A percentile compares a stretch with the other conserved stretches of the same genome.
Evolutionary conservation across 2,797 vertebrate genomes (phyloP).

Genomic region (Phrynocephalus forsythii): DNA sequence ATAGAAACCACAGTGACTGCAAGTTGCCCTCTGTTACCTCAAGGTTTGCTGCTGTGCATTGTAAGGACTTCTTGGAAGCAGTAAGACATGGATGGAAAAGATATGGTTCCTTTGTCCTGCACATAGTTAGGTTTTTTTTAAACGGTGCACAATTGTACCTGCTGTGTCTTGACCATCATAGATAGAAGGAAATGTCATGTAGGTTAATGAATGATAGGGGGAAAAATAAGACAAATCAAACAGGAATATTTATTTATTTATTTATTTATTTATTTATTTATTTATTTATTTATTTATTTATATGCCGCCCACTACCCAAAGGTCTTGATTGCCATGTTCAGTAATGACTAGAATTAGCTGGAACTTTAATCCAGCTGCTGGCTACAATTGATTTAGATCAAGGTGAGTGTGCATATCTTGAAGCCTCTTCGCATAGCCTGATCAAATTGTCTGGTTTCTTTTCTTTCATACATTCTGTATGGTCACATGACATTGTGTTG

Average conservation of each 20-base stretch:
- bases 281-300: no score
- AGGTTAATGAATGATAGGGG: background rate
- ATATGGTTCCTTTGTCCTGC: background rate
- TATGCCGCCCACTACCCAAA: no score
- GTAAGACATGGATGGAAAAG: background rate
- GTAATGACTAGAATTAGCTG: background rate
- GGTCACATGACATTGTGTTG: background rate
- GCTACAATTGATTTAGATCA: background rate
- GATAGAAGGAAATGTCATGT: background rate
- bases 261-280: no score
- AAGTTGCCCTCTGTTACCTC: constrained; percentile 1
- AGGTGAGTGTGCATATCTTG: background rate
- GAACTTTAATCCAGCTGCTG: background rate
- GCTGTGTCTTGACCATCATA: background rate
- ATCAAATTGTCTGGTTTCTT: background rate
- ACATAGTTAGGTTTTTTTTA: background rate
- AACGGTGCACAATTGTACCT: background rate
- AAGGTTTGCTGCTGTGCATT: background rate
- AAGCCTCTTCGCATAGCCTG: background rate
- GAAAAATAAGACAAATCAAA: background rate
- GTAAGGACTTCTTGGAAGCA: background rate
- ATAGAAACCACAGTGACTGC: background rate
- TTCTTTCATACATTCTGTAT: background rate
- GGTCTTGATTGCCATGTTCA: background rate
- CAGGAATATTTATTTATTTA: no score